phyloP scores from a whole-genome alignment of 1,140 invertebrate genomes.

The Idris sp. region DNA sequence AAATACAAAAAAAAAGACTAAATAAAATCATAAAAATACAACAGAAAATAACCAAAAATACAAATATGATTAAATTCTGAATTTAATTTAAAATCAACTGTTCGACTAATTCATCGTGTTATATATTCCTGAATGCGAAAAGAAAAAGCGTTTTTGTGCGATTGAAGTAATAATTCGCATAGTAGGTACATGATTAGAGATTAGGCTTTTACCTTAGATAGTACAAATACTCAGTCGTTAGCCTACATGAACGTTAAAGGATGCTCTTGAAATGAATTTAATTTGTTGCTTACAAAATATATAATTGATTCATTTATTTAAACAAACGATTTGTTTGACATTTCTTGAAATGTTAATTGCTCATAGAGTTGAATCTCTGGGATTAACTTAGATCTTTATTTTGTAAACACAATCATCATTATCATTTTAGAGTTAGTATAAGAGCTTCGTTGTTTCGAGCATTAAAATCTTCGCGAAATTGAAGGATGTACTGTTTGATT shows the following conservation, averaged over 20 bases:
- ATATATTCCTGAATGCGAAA: slow-evolving; percentile 11
- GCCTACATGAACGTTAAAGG: slow-evolving; percentile 12
- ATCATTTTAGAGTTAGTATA: too few species aligned
- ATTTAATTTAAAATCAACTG: slow-evolving; percentile 6
- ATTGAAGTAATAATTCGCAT: slow-evolving; percentile 3
- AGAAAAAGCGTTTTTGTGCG: slow-evolving; percentile 15
- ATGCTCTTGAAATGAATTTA: neutral
- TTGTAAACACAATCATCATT: slow-evolving; percentile 16
- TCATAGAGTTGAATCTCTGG: slow-evolving; percentile 15
- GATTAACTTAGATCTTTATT: slow-evolving; percentile 20
- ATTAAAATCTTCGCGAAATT: neutral
- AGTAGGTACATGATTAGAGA: slow-evolving; percentile 14
- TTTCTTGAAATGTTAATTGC: slow-evolving; percentile 5
- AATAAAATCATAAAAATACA: slow-evolving; percentile 3
- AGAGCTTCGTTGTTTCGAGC: slow-evolving; percentile 4
- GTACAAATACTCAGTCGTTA: slow-evolving; percentile 24
- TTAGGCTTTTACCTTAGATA: slow-evolving; percentile 26
- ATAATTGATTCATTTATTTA: slow-evolving; percentile 7
- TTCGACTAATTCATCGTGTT: slow-evolving; percentile 15
- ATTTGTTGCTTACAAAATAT: neutral
- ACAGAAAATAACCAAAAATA: neutral
- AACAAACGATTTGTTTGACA: neutral
- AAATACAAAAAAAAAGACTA: slow-evolving; percentile 2
- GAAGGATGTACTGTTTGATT: too few species aligned
- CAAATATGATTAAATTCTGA: slow-evolving; percentile 1